Evolutionary conservation across 2,888 invertebrate species (phyloP).

Genomic region (Tuberolachnus salignus): DNA sequence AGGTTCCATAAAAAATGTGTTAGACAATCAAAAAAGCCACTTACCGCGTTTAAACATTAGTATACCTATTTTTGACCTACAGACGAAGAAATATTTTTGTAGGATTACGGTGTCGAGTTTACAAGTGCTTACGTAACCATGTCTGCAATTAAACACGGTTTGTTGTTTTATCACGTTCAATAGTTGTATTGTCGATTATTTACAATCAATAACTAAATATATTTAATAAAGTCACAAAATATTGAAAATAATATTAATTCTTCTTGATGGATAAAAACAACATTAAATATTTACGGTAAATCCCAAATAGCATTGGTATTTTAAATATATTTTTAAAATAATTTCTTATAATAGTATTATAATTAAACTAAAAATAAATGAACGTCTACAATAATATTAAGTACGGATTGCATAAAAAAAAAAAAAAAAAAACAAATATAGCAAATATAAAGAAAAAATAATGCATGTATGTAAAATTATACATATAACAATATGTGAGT

Average conservation of each 20-base stretch:
- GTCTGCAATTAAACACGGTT: too few relatives aligned
- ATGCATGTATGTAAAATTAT: background rate
- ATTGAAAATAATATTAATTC: too few relatives aligned
- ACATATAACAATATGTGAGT: background rate
- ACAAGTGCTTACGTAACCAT: background rate
- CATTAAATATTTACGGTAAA: background rate
- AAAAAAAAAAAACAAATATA: constrained; percentile 5
- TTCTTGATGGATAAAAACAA: background rate
- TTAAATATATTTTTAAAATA: constrained; percentile 35
- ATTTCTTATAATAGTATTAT: constrained; percentile 21
- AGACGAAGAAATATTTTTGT: background rate
- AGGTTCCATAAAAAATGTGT: constrained; percentile 4
- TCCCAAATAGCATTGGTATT: constrained; percentile 18
- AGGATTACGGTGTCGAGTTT: background rate
- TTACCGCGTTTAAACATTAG: background rate
- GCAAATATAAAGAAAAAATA: constrained; percentile 28
- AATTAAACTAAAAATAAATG: constrained; percentile 23
- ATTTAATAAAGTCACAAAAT: too few relatives aligned
- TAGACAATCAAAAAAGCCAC: background rate
- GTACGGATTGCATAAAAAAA: constrained; percentile 21
- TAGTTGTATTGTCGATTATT: too few relatives aligned
- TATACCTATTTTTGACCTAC: constrained; percentile 3
- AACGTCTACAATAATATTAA: constrained; percentile 20
- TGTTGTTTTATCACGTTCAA: background rate
- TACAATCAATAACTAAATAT: too few relatives aligned